Percentiles rank a stretch among this genome's conserved stretches.
These are phyloP conservation scores for Penaeus chinensis DNA, from an alignment of 1,140 invertebrate species.

Conservation along the genomic window DNA sequence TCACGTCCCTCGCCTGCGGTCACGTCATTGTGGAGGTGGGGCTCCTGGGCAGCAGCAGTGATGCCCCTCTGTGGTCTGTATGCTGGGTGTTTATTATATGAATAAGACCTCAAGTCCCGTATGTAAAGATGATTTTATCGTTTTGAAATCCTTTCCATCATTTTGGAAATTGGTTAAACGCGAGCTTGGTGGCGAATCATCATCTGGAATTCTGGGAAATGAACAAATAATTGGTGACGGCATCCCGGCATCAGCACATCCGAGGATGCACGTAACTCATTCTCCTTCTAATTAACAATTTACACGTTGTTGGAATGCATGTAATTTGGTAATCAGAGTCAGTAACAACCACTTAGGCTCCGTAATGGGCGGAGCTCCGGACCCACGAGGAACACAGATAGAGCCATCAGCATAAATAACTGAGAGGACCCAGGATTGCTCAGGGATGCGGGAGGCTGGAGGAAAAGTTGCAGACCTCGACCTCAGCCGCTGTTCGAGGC, in stretches of 20 bases:
- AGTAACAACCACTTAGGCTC: slow-evolving; percentile 40
- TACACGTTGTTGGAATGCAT: slow-evolving; percentile 47
- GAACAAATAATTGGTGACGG: not conserved
- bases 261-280: slow-evolving; percentile 16
- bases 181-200: not conserved
- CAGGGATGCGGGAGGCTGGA: not conserved
- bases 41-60: too few species aligned
- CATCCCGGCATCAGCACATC: not conserved
- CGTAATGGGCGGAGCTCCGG: slow-evolving; percentile 31
- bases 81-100: too few species aligned
- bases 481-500: too few species aligned
- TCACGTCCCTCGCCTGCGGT: too few species aligned
- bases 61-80: too few species aligned
- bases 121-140: too few species aligned
- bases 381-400: slow-evolving; percentile 22
- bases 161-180: not conserved
- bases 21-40: too few species aligned
- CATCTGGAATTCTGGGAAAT: not conserved
- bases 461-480: too few species aligned
- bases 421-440: too few species aligned
- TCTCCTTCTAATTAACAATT: slow-evolving; percentile 46
- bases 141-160: too few species aligned
- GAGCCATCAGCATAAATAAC: slow-evolving; percentile 47
- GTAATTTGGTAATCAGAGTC: slow-evolving; percentile 48
- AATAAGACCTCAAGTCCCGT: too few species aligned